A percentile compares a stretch with the other conserved stretches of the same genome.
Evolutionary conservation across 2,797 vertebrate genomes (phyloP).

Genomic region (Characodon lateralis): DNA sequence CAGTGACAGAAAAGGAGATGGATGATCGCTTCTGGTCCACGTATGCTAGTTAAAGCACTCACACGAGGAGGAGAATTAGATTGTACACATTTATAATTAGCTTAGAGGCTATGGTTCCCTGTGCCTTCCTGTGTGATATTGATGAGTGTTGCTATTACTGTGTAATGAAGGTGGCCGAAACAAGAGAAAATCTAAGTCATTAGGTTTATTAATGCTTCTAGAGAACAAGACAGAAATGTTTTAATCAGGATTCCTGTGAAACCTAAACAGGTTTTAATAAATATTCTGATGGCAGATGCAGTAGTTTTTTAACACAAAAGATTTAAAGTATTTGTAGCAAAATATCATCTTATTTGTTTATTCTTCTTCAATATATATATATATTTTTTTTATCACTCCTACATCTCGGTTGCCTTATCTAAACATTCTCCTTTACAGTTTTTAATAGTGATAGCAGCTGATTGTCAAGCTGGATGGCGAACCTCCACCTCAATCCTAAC

Average conservation of each 20-base stretch:
- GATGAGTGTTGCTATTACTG: background rate
- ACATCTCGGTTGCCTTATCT: no score
- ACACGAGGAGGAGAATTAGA: constrained; percentile 7
- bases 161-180: background rate
- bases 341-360: background rate
- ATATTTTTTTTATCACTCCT: background rate
- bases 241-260: no score
- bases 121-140: background rate
- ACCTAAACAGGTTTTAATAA: background rate
- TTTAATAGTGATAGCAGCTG: background rate
- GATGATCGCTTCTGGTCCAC: constrained; percentile 28
- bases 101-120: background rate
- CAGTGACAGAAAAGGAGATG: constrained; percentile 33
- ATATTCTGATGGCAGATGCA: background rate
- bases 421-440: background rate
- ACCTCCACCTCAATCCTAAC: background rate
- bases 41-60: constrained; percentile 13
- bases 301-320: background rate
- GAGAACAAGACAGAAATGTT: no score
- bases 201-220: background rate
- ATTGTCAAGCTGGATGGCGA: background rate
- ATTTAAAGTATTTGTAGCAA: background rate
- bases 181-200: background rate
- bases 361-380: background rate
- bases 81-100: constrained; percentile 1